Conservation (phyloP, 2,888 invertebrate genomes). For the Synergus itoensis region DNA sequence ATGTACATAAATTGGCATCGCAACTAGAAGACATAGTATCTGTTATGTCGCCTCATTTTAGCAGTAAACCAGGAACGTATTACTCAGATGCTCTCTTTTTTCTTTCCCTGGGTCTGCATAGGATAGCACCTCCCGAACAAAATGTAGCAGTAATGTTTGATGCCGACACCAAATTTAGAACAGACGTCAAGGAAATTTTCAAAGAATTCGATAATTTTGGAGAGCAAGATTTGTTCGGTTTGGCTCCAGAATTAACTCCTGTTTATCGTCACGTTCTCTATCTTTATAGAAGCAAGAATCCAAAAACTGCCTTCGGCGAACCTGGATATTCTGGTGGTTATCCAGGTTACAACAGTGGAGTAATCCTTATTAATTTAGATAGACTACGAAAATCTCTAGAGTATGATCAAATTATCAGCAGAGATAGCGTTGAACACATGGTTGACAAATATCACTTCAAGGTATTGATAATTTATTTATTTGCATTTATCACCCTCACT, state of each 20-base stretch:
- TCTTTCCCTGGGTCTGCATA: slow-evolving; percentile 86
- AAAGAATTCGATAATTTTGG: slow-evolving; percentile 84
- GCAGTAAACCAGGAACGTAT: slow-evolving; percentile 85
- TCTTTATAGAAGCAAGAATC: slow-evolving; percentile 83
- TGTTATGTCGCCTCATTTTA: slow-evolving; percentile 86
- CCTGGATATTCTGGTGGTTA: slow-evolving; percentile 80
- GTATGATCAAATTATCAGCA: slow-evolving; percentile 81
- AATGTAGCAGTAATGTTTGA: slow-evolving; percentile 85
- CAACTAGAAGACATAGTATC: slow-evolving; percentile 83
- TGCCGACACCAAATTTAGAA: slow-evolving; percentile 87
- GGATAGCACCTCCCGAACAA: slow-evolving; percentile 82
- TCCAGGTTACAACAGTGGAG: slow-evolving; percentile 91
- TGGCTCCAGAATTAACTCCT: slow-evolving; percentile 87
- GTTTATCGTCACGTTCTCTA: slow-evolving; percentile 88
- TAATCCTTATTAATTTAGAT: slow-evolving; percentile 85
- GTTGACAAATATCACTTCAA: slow-evolving; percentile 83
- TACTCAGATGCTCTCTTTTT: slow-evolving; percentile 90
- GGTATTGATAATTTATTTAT: slow-evolving; percentile 64
- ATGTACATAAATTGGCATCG: slow-evolving; percentile 82
- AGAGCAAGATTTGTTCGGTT: slow-evolving; percentile 83
- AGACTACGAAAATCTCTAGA: slow-evolving; percentile 82
- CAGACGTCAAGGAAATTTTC: slow-evolving; percentile 84
- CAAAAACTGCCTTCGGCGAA: slow-evolving; percentile 82
- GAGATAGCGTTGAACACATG: slow-evolving; percentile 79
- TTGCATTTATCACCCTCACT: too few relatives aligned